Evolutionary conservation across 2,113 vertebrate genomes (phyloP).

Genomic region (Tiliqua scincoides): DNA sequence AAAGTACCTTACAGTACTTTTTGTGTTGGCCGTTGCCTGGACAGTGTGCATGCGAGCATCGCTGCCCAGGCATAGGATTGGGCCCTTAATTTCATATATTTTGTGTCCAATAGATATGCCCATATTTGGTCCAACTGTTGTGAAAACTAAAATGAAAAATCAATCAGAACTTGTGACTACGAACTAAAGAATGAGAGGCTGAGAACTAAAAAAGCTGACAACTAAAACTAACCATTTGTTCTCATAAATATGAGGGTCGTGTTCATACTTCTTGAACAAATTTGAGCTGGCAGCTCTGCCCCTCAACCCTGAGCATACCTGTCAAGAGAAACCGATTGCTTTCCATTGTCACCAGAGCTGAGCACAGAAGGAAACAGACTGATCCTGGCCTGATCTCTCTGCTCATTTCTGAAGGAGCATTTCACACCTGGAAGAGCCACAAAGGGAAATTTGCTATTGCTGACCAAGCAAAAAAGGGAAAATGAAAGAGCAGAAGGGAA

Average conservation of each 20-base stretch:
- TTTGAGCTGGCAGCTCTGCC: conserved; percentile 16
- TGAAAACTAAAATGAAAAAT: not conserved
- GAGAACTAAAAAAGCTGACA: not conserved
- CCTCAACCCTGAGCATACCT: not conserved
- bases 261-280: conserved; percentile 4
- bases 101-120: not conserved
- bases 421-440: conserved; percentile 56
- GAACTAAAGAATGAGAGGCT: not conserved
- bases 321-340: conserved; percentile 30
- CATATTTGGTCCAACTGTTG: not conserved
- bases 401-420: conserved; percentile 47
- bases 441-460: conserved; percentile 58
- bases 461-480: conserved; percentile 50
- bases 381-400: conserved; percentile 55
- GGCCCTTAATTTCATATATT: not conserved
- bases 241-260: not conserved
- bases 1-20: too few species aligned
- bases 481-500: conserved; percentile 11
- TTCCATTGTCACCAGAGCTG: not conserved
- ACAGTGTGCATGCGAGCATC: too few species aligned
- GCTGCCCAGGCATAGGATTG: too few species aligned
- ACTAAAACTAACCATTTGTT: not conserved
- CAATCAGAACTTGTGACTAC: not conserved
- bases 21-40: too few species aligned
- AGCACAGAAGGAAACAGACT: not conserved